Conservation (phyloP, 2,113 vertebrate genomes). For the Origma solitaria region DNA sequence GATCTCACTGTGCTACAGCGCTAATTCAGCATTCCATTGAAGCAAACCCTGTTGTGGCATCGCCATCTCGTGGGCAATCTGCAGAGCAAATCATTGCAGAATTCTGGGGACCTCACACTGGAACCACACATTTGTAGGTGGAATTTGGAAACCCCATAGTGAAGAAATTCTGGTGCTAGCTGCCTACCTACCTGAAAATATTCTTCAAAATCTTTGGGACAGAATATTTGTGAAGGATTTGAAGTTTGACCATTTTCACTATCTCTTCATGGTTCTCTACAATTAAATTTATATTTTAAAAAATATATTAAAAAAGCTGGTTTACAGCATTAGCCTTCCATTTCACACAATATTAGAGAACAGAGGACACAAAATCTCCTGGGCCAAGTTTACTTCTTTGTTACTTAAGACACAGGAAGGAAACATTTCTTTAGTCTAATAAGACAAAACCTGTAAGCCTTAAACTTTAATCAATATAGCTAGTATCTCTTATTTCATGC, state of each 20-base stretch:
- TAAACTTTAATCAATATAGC: not conserved
- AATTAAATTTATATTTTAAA: not conserved
- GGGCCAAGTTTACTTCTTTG: not conserved
- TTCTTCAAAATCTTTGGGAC: not conserved
- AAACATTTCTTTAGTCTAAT: not conserved
- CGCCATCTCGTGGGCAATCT: not conserved
- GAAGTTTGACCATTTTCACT: not conserved
- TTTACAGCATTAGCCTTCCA: not conserved
- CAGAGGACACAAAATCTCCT: not conserved
- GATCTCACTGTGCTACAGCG: accelerated
- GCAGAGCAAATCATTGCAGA: not conserved
- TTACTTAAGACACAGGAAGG: not conserved
- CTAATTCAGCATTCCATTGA: accelerated
- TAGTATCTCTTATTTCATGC: not conserved
- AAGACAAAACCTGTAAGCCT: not conserved
- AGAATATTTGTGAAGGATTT: not conserved
- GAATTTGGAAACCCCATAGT: not conserved
- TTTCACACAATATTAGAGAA: not conserved
- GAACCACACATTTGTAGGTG: accelerated
- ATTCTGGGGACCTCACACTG: accelerated
- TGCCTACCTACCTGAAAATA: not conserved
- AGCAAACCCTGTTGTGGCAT: not conserved
- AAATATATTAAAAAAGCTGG: too few relatives aligned
- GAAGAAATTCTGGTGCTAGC: not conserved
- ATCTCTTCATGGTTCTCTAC: not conserved